Evolutionary conservation across 2,888 invertebrate genomes (phyloP), one percentile per base, ranked within the genome.

Genomic region (Liodrosophila aerea): DNA sequence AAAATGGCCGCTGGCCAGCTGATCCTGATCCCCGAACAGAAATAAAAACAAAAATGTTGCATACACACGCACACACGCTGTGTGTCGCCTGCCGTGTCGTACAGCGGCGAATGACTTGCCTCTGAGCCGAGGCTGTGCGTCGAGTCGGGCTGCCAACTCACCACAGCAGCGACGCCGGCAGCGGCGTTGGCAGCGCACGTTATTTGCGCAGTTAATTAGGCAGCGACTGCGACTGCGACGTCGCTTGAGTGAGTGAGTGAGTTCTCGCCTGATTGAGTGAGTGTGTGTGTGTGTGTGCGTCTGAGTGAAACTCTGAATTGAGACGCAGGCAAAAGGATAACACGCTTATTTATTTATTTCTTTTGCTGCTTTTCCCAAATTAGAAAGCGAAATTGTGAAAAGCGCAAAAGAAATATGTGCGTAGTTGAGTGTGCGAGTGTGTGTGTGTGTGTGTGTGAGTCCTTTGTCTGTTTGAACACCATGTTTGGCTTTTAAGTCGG

Each of bases 181-280:
- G 43, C 68, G 53, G 36, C 57, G 57, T 7, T 2, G n/a, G n/a
- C 30, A 30, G 30, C 4, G 47, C 58, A 63, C 16, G 47, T 70
- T 67, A 62, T 76, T 81, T 77, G 77, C 77, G 53, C 64, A 77
- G 76, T 67, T 76, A 74, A 74, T 74, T 74, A 77, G 74, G 70
- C 74, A 73, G 8, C 36, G 37, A 27, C 34, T 11, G 40, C 27
- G 47, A 27, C 49, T 16, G 60, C 51, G 51, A 37, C 33, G 39
- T 12, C 22, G 16, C 13, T 45, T 9, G 12, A 18, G 15, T 30
- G 43, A 40, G 18, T 22, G 36, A 31, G 31, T 52, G 47, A 37
- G 47, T 22, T 7, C n/a, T 2, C 4, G 33, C 4, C 18, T 58
- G 59, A 51, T 56, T 29, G 53, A 58, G 57, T 52, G 45, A 43